A percentile compares a stretch with the other conserved stretches of the same genome.
Conservation (phyloP, 2,797 vertebrate species). For the Lagodon rhomboides region DNA sequence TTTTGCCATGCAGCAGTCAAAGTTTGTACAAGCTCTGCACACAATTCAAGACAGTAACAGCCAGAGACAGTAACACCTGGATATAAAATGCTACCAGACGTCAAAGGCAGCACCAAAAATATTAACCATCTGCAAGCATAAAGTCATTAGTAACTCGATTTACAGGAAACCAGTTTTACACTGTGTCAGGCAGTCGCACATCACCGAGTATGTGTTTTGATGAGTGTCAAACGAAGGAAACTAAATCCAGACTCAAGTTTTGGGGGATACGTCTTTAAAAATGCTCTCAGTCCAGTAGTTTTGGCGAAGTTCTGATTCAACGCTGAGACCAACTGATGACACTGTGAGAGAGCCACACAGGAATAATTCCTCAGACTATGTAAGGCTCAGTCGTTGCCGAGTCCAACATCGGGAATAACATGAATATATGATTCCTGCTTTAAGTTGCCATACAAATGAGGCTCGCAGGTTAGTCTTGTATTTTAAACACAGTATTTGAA, state of each 20-base stretch:
- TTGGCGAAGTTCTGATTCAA: background rate
- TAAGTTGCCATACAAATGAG: slow-evolving; percentile 41
- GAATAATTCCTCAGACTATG: slow-evolving; percentile 15
- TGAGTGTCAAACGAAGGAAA: background rate
- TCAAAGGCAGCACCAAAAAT: too few species aligned
- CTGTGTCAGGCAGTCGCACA: too few species aligned
- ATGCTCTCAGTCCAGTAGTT: background rate
- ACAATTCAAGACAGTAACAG: too few species aligned
- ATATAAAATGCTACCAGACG: too few species aligned
- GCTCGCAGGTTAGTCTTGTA: slow-evolving; percentile 28
- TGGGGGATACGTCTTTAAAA: background rate
- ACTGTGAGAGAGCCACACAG: background rate
- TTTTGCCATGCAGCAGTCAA: too few species aligned
- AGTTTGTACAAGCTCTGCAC: too few species aligned
- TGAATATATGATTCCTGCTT: slow-evolving; percentile 55
- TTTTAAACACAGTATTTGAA: slow-evolving; percentile 49
- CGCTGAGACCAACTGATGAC: background rate
- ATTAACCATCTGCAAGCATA: too few species aligned
- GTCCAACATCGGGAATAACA: slow-evolving; percentile 31
- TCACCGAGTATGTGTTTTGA: too few species aligned
- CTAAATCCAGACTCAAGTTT: background rate
- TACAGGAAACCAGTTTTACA: too few species aligned
- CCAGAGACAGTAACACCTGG: too few species aligned
- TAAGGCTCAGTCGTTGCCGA: background rate
- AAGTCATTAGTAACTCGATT: too few species aligned